Evolutionary conservation across 2,113 vertebrate species (phyloP).

Genomic region (Ageneiosus marmoratus): DNA sequence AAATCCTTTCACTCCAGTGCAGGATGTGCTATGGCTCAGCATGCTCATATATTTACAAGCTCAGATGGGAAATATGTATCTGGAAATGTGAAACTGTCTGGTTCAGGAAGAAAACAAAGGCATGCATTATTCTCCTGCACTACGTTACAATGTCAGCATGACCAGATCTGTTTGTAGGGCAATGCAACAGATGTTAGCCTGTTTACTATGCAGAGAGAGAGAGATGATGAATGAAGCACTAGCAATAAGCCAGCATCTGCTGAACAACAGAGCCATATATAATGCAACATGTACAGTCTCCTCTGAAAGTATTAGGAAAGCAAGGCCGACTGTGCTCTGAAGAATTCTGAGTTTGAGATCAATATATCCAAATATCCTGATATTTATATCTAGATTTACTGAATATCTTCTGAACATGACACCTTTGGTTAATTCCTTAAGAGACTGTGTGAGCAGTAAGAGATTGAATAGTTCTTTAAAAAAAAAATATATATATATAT

Average conservation of each 20-base stretch:
- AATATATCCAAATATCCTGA: not conserved
- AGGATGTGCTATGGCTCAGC: slow-evolving; percentile 13
- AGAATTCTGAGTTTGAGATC: not conserved
- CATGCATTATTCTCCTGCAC: slow-evolving; percentile 3
- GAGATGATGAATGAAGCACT: not conserved
- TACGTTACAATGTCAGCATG: slow-evolving; percentile 10
- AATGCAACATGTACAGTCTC: not conserved
- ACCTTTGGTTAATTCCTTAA: too few relatives aligned
- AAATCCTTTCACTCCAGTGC: slow-evolving; percentile 31
- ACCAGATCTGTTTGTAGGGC: slow-evolving; percentile 1
- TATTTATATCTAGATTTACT: not conserved
- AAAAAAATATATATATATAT: too few relatives aligned
- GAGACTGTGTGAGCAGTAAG: too few relatives aligned
- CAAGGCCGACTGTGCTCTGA: not conserved
- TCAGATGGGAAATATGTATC: not conserved
- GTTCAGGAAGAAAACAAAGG: slow-evolving; percentile 15
- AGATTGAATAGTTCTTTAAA: too few relatives aligned
- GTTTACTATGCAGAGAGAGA: slow-evolving; percentile 26
- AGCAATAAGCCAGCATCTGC: not conserved
- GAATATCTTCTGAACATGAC: not conserved
- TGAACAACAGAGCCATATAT: not conserved
- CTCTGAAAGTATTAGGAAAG: not conserved
- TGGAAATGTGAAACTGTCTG: slow-evolving; percentile 1
- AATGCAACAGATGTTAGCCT: slow-evolving; percentile 23
- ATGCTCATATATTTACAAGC: slow-evolving; percentile 17